Conservation (phyloP, 2,797 vertebrate species). For the Micrastur ruficollis region DNA sequence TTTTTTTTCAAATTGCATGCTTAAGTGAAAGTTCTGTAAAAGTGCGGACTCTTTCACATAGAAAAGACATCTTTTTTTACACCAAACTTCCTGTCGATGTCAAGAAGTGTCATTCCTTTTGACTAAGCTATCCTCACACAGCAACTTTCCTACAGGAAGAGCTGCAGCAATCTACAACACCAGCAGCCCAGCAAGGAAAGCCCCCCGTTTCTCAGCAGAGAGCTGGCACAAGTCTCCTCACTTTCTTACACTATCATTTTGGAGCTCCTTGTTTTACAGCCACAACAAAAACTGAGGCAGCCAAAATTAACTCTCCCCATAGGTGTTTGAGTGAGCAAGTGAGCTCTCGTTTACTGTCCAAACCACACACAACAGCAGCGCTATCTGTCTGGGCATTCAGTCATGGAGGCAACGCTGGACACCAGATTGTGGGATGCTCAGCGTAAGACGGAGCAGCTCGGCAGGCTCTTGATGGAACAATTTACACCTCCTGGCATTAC, state of each 20-base stretch:
- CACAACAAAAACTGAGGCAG: not conserved
- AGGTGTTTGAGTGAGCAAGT: not conserved
- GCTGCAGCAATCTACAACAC: not conserved
- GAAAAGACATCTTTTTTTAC: not conserved
- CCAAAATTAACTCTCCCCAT: not conserved
- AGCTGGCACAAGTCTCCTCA: not conserved
- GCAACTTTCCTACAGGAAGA: not conserved
- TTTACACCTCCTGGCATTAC: not conserved
- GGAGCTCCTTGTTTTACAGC: not conserved
- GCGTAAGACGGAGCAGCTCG: not conserved
- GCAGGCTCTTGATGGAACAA: not conserved
- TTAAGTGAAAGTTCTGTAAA: not conserved
- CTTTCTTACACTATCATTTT: not conserved
- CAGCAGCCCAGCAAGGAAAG: not conserved
- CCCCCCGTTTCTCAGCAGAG: not conserved
- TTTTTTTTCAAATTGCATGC: not conserved
- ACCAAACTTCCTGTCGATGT: not conserved
- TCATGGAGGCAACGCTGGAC: rapidly evolving
- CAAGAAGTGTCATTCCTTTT: not conserved
- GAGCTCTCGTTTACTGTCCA: not conserved
- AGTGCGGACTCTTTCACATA: not conserved
- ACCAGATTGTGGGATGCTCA: not conserved
- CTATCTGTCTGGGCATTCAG: not conserved
- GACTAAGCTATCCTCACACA: not conserved
- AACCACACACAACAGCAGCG: not conserved